Percentiles rank a stretch among this genome's conserved stretches.
These are phyloP conservation scores for Archocentrus centrarchus DNA, from an alignment of 2,113 vertebrate species.

Conservation along the genomic window DNA sequence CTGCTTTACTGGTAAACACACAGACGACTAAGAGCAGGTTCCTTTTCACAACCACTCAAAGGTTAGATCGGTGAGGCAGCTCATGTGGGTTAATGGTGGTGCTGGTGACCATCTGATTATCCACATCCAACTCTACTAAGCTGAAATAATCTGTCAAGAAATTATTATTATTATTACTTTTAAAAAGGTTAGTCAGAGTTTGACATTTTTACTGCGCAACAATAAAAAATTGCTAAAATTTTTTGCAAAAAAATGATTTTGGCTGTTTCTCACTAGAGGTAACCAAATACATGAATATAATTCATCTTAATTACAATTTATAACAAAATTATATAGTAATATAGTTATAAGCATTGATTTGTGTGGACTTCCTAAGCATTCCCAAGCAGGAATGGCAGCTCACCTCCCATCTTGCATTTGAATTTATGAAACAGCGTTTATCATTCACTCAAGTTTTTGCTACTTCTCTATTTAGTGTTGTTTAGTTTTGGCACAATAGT, in stretches of 20 bases:
- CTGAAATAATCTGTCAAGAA: neutral
- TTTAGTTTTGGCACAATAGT: neutral
- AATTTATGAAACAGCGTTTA: neutral
- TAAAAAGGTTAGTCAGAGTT: neutral
- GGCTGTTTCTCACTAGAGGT: neutral
- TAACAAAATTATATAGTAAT: neutral
- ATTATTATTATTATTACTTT: neutral
- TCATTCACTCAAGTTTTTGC: no score
- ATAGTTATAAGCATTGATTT: neutral
- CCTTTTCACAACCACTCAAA: conserved; percentile 51
- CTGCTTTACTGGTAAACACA: conserved; percentile 62
- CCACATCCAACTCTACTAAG: neutral
- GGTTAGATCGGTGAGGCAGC: conserved; percentile 30
- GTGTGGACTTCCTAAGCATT: neutral
- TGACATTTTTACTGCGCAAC: neutral
- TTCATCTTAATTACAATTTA: neutral
- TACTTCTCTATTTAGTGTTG: neutral
- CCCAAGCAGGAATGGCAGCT: neutral
- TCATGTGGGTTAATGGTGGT: neutral
- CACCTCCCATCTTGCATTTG: neutral
- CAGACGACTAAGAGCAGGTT: conserved; percentile 38
- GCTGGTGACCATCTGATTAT: neutral
- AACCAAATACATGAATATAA: neutral
- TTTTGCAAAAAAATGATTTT: neutral
- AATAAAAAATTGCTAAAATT: no score